phyloP scores from a whole-genome alignment of 2,113 vertebrate species.

The Clarias batrachus region DNA sequence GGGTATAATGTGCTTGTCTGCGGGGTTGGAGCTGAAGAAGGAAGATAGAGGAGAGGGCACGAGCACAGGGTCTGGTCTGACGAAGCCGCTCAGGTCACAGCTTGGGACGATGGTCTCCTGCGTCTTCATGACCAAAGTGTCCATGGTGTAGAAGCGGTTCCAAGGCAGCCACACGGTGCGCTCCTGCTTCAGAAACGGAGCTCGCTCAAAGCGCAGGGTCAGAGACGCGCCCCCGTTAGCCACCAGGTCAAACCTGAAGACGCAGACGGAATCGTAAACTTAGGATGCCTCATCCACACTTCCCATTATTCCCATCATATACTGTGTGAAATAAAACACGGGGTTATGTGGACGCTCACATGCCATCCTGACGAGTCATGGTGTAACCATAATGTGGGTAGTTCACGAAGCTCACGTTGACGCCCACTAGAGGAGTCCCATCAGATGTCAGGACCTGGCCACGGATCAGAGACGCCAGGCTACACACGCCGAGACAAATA shows the following conservation, averaged over 20 bases:
- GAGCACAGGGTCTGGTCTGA: conserved; percentile 81
- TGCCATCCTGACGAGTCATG: conserved; percentile 88
- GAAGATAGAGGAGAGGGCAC: conserved; percentile 85
- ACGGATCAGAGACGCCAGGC: conserved; percentile 84
- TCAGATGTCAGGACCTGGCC: conserved; percentile 87
- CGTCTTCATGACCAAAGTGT: conserved; percentile 83
- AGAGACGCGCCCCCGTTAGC: conserved; percentile 86
- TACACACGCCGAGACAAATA: conserved; percentile 50
- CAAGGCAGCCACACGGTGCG: conserved; percentile 86
- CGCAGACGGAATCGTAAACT: neutral
- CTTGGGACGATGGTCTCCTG: conserved; percentile 83
- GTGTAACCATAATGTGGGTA: conserved; percentile 86
- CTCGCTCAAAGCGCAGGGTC: conserved; percentile 83
- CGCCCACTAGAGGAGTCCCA: conserved; percentile 85
- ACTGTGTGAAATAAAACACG: neutral
- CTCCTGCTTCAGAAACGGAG: conserved; percentile 85
- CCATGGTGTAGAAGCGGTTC: conserved; percentile 87
- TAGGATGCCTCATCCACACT: neutral
- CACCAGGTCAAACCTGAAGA: conserved; percentile 82
- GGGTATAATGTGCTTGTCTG: conserved; percentile 81
- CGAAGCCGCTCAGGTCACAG: conserved; percentile 86
- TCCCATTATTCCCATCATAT: no score
- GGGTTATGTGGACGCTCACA: conserved; percentile 71
- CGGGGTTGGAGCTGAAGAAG: conserved; percentile 83
- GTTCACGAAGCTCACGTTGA: conserved; percentile 88